These are phyloP conservation scores for Berghia stephanieae DNA, from an alignment of 1,140 invertebrate species.

Conservation along the genomic window DNA sequence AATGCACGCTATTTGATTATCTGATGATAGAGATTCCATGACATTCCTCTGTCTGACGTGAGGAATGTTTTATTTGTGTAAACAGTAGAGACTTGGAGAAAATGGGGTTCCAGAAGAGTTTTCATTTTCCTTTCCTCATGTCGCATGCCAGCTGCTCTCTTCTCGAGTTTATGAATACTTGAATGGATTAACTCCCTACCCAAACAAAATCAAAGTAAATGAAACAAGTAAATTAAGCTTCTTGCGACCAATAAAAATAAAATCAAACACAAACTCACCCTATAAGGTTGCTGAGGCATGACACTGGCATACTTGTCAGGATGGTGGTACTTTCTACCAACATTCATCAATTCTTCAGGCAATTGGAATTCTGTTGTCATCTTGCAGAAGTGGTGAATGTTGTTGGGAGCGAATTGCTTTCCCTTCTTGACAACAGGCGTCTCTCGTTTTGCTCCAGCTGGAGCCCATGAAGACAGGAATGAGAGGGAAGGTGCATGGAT, in stretches of 20 bases:
- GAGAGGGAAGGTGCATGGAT: conserved; percentile 41
- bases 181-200: too few species aligned
- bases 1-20: too few species aligned
- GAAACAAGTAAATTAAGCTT: neutral
- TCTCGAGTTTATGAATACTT: too few species aligned
- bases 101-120: too few species aligned
- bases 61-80: too few species aligned
- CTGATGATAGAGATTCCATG: too few species aligned
- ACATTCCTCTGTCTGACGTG: too few species aligned
- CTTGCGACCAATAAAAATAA: too few species aligned
- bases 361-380: conserved; percentile 52
- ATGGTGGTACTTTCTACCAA: conserved; percentile 54
- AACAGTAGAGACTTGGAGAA: too few species aligned
- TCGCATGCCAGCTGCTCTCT: too few species aligned
- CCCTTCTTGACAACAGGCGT: neutral
- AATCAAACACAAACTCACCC: conserved; percentile 34
- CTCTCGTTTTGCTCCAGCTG: conserved; percentile 29
- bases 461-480: conserved; percentile 50
- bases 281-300: conserved; percentile 44
- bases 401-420: conserved; percentile 27
- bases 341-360: conserved; percentile 44
- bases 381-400: conserved; percentile 60
- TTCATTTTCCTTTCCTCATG: too few species aligned
- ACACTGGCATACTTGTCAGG: conserved; percentile 45
- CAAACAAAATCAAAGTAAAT: too few species aligned